Base-by-base conservation (phyloP, 23 tunicate genomes). In the Oikopleura dioica region DNA sequence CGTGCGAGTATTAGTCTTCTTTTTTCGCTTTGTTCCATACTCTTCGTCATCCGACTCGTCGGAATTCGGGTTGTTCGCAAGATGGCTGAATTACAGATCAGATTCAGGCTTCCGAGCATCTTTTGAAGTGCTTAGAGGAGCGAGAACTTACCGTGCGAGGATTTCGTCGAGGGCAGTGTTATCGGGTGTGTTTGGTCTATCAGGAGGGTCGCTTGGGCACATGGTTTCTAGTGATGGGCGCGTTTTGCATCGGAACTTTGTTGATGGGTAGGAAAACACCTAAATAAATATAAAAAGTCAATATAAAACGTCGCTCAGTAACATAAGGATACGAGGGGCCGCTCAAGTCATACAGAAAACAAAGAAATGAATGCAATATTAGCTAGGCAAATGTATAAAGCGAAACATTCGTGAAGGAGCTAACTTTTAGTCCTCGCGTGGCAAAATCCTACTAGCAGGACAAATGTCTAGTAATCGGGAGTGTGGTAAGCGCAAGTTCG, bases 21-120 rank as follows among this genome's bases (percentile, higher is more conserved):
- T 23, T 28, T 63, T 63, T 28, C 72, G 29, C 72, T 63, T 63
- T n/a, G n/a, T n/a, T 63, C 72, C 72, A 31, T 63, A 63, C 33
- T 63, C 72, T 63, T 63, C 72, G 33, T 63, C 72, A 31, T 63
- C 72, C 29, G 72, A 63, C 30, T 63, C 72, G 29, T 63, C 72
- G 30, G 72, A 63, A 2, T 24, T 4, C 16, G 55, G 55, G 26
- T 63, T 63, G 26, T 63, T 63, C 32, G 72, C 72, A 23, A 63
- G 33, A 28, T 63, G 72, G 26, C 72, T 63, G 26, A 63, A 63
- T 9, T 21, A 44, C n/a, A n/a, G n/a, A n/a, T n/a, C n/a, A n/a
- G n/a, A n/a, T n/a, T n/a, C n/a, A n/a, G n/a, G n/a, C n/a, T 44
- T 44, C 9, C 16, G 16, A 44, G 55, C 16, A 9, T 9, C 9